Evolutionary conservation across 2,113 vertebrate genomes (phyloP).

Genomic region (Anhinga anhinga): DNA sequence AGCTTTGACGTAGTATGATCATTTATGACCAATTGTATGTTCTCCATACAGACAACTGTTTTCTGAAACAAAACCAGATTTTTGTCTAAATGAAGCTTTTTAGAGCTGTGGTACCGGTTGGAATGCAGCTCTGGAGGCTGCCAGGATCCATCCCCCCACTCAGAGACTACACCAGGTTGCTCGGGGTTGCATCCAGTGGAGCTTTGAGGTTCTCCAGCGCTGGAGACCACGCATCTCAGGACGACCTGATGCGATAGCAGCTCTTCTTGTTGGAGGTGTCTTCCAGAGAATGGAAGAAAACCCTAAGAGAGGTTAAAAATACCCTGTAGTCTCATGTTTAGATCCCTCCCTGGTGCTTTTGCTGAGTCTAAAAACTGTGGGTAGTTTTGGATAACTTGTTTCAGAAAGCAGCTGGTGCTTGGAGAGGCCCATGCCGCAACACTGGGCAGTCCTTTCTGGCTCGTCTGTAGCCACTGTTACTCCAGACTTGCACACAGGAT

Average conservation of each 20-base stretch:
- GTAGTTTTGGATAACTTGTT: no score
- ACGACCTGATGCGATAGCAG: not conserved
- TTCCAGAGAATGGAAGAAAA: fast-evolving
- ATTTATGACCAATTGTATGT: not conserved
- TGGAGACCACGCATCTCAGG: not conserved
- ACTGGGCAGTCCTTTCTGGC: not conserved
- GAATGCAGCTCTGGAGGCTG: not conserved
- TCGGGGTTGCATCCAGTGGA: fast-evolving
- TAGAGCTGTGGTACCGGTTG: not conserved
- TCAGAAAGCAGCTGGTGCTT: not conserved
- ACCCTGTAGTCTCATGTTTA: fast-evolving
- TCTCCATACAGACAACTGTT: not conserved
- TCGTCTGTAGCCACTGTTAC: not conserved
- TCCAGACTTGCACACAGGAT: not conserved
- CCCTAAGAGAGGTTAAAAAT: not conserved
- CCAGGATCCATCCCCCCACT: not conserved
- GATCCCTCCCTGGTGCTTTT: fast-evolving
- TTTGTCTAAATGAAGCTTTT: not conserved
- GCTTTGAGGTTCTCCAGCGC: not conserved
- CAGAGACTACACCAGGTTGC: fast-evolving
- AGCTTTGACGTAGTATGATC: fast-evolving
- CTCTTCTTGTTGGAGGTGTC: not conserved
- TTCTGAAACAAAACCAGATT: not conserved
- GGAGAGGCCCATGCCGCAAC: not conserved
- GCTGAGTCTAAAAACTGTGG: not conserved